These are phyloP conservation scores for Argentina silus DNA, from an alignment of 2,797 vertebrate genomes.

Conservation along the genomic window DNA sequence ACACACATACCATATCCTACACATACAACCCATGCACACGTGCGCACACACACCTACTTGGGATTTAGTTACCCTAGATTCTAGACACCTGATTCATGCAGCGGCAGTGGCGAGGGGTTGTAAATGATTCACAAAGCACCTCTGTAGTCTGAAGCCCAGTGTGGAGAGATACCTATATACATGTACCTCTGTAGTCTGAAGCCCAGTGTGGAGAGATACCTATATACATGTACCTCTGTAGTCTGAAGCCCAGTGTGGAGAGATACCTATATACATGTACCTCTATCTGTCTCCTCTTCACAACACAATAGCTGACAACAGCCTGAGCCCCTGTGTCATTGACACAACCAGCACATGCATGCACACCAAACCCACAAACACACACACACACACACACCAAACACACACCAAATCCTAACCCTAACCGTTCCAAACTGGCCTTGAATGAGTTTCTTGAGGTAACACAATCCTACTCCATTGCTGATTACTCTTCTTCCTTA, in stretches of 20 bases:
- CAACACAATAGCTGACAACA: slow-evolving; percentile 3
- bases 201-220: slow-evolving; percentile 14
- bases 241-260: neutral
- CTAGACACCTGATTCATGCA: neutral
- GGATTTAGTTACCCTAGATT: neutral
- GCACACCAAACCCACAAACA: slow-evolving; percentile 16
- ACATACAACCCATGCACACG: neutral
- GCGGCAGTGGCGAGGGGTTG: neutral
- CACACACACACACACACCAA: slow-evolving; percentile 12
- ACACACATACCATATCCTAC: neutral
- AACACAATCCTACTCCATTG: neutral
- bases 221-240: slow-evolving; percentile 40
- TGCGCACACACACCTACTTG: neutral
- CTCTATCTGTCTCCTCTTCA: slow-evolving; percentile 28
- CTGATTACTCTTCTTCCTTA: slow-evolving; percentile 36
- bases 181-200: slow-evolving; percentile 31
- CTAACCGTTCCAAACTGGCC: neutral
- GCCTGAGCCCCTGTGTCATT: neutral
- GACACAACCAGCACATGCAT: slow-evolving; percentile 7
- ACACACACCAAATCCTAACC: neutral
- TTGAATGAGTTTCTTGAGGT: neutral
- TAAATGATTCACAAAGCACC: slow-evolving; percentile 66
- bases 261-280: slow-evolving; percentile 37
- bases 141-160: slow-evolving; percentile 23
- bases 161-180: slow-evolving; percentile 33